Conservation (phyloP, 2,888 invertebrate genomes). For the Eugnorisma glareosa region DNA sequence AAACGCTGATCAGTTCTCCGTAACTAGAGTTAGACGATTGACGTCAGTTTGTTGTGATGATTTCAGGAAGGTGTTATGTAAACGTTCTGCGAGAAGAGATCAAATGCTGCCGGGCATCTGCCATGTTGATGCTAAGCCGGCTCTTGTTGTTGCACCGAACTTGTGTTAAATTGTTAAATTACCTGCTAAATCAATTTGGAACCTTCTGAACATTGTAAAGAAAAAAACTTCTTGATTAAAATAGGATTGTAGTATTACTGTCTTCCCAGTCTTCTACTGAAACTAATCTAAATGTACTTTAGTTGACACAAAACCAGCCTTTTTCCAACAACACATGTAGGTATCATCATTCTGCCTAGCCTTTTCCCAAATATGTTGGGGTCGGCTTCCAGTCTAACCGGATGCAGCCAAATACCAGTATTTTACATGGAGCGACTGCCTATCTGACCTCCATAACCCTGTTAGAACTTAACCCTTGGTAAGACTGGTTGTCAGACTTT, state of each 20-base stretch:
- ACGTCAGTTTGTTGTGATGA: constrained; percentile 48
- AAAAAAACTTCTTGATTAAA: background rate
- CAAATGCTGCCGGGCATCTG: constrained; percentile 5
- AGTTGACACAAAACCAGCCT: background rate
- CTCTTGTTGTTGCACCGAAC: background rate
- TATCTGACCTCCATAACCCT: too few relatives aligned
- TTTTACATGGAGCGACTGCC: too few relatives aligned
- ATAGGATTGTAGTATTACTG: background rate
- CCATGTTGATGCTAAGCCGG: constrained; percentile 16
- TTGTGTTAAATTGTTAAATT: background rate
- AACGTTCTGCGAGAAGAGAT: constrained; percentile 31
- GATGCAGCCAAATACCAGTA: too few relatives aligned
- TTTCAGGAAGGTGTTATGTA: constrained; percentile 31
- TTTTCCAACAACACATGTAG: too few relatives aligned
- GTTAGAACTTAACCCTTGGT: too few relatives aligned
- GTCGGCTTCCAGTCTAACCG: too few relatives aligned
- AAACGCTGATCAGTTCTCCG: constrained; percentile 13
- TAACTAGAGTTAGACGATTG: constrained; percentile 32
- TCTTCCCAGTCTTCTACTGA: too few relatives aligned
- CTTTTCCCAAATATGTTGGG: background rate
- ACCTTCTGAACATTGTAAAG: background rate
- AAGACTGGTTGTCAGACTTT: too few relatives aligned
- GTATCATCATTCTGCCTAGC: background rate
- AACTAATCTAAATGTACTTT: background rate
- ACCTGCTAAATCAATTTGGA: background rate